Evolutionary conservation across 2,797 vertebrate species (phyloP).

Genomic region (Nothura maculosa): DNA sequence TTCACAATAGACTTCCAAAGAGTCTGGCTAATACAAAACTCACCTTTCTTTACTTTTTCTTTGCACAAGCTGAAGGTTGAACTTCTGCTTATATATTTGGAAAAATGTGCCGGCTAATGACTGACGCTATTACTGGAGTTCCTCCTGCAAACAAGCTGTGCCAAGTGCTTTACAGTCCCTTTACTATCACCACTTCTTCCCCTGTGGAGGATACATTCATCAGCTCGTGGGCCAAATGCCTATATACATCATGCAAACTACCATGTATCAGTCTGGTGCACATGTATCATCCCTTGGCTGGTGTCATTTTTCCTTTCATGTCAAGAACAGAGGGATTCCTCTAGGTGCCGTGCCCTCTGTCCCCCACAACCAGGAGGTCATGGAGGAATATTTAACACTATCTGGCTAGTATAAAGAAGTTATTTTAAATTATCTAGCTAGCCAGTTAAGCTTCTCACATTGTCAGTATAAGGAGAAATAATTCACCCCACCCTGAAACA

Average conservation of each 20-base stretch:
- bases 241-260: background rate
- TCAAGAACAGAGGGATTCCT: background rate
- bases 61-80: background rate
- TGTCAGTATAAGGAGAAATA: background rate
- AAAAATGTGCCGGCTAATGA: background rate
- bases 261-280: background rate
- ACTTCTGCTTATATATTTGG: background rate
- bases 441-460: background rate
- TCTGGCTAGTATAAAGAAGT: background rate
- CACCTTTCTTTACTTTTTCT: background rate
- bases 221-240: background rate
- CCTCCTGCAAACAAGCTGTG: background rate
- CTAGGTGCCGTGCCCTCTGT: background rate
- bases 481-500: background rate
- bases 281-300: background rate
- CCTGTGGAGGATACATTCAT: background rate
- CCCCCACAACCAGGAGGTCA: background rate
- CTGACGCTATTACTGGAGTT: background rate
- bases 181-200: background rate
- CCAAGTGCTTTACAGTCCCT: background rate
- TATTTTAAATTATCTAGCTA: background rate
- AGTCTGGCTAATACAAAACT: accelerated
- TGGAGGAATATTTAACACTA: slow-evolving; percentile 1
- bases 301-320: background rate
- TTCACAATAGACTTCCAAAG: background rate